Percentiles rank a stretch among this genome's conserved stretches.
These are phyloP conservation scores for Notamacropus eugenii DNA, from an alignment of 2,797 vertebrate genomes.

Conservation along the genomic window DNA sequence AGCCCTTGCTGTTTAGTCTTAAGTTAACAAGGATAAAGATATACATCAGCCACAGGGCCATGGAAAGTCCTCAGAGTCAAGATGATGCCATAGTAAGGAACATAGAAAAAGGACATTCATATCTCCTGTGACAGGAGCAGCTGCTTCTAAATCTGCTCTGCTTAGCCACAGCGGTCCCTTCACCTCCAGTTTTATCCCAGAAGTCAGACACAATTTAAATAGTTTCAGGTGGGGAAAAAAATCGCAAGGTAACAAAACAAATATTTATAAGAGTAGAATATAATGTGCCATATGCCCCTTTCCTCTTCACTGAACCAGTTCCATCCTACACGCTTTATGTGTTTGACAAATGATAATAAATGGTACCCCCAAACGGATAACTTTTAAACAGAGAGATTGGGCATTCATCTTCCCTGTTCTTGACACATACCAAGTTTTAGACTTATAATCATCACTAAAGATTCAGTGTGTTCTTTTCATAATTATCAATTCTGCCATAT, in stretches of 20 bases:
- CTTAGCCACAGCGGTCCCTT: slow-evolving; percentile 26
- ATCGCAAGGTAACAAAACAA: slow-evolving; percentile 35
- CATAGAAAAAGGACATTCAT: slow-evolving; percentile 46
- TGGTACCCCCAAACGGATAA: accelerated
- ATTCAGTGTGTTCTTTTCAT: slow-evolving; percentile 18
- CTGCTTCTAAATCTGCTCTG: slow-evolving; percentile 63
- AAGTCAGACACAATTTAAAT: slow-evolving; percentile 36
- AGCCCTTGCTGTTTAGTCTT: slow-evolving; percentile 28
- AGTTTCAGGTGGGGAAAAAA: slow-evolving; percentile 31
- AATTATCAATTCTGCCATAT: slow-evolving; percentile 41
- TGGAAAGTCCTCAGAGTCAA: slow-evolving; percentile 55
- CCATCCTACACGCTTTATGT: background rate
- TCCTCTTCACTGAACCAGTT: background rate
- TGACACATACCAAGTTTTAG: background rate
- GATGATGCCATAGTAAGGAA: slow-evolving; percentile 61
- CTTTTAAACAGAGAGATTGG: background rate
- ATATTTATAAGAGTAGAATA: slow-evolving; percentile 42
- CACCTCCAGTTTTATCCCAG: slow-evolving; percentile 44
- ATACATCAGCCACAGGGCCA: slow-evolving; percentile 57
- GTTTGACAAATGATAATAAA: background rate
- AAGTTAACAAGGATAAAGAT: background rate
- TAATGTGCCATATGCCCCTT: background rate
- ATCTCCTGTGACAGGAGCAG: slow-evolving; percentile 69
- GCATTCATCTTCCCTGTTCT: background rate
- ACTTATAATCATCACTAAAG: slow-evolving; percentile 18